Evolutionary conservation across 2,113 vertebrate species (phyloP), one percentile per base, ranked within the genome.

Genomic region (Gulo gulo): DNA sequence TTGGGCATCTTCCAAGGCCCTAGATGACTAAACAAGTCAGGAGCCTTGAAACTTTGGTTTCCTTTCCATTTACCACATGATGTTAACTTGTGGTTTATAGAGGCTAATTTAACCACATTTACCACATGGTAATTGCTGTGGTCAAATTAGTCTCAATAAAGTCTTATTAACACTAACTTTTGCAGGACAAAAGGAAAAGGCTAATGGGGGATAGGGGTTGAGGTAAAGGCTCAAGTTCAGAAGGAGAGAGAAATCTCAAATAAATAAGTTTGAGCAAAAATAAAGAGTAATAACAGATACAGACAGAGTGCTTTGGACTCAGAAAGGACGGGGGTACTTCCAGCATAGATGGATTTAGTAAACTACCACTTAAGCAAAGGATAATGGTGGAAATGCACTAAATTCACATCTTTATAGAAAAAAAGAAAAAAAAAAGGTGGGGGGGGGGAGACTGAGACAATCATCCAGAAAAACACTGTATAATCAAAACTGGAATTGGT

Each of bases 181-280:
- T 42, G 31, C 12, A 93, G 3, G 16, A 82, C 7, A n/a, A 71
- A 59, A 63, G 61, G 61, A 61, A 31, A 71, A 24, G 13, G 65
- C 7, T 7, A 69, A 85, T 26, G 31, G 1, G 2, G 14, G 0
- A 1, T 74, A 4, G 23, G 13, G 0, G 2, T 74, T 2, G 18
- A 13, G 0, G 1, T 3, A 3, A 39, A 80, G 26, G 31, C 34
- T 69, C 26, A 83, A 59, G 29, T 71, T 78, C 23, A 78, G 13
- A 36, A 94, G 15, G 57, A 82, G 36, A 67, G 14, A 71, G 61
- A 90, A 81, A 12, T 15, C 7, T 90, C 31, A 67, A 6, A 31
- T 29, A 21, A 34, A 7, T 15, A 78, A 76, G 10, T 21, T 83
- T 21, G 31, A 76, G 23, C 2, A 69, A n/a, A 92, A 67, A 92